Base-by-base conservation (phyloP, 2,113 vertebrate genomes). In the Myiozetetes cayanensis region DNA sequence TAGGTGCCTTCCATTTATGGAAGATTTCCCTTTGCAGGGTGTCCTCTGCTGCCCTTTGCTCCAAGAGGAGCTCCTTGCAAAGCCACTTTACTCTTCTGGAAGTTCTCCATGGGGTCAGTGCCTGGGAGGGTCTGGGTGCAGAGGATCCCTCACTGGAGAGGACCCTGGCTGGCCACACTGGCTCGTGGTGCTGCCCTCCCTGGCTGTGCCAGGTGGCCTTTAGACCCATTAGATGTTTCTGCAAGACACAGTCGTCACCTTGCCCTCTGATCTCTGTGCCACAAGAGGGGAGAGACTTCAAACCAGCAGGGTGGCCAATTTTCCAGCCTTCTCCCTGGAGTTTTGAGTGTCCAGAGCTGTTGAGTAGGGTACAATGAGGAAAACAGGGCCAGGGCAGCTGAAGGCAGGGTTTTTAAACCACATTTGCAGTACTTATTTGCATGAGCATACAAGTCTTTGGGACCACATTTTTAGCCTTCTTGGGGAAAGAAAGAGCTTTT, bases 91-190 rank as follows among this genome's bases (percentile, higher is more conserved):
- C 39, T 28, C 18, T 41, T 25, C 28, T 65, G 87, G 43, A 37
- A 46, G 47, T 37, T 92, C 30, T 52, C 30, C 0, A 0, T 11
- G 41, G 58, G 35, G 35, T 59, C 31, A 3, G 62, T 59, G 81
- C 76, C 83, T 39, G 75, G 53, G 17, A 61, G 41, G 43, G 15
- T 70, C 16, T 2, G 9, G 33, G 1, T 50, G 39, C 65, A 65
- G 44, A 17, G 46, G 41, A 46, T 4, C 19, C 21, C 28, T 85
- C 2, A 3, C 23, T 56, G 1, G 0, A 22, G 41, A 50, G 74
- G 46, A 58, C 55, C 33, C 24, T 5, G 8, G 39, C 35, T 5
- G 5, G 23, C 44, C 11, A 3, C 70, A 1, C 28, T 33, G 35
- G 6, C 39, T 1, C 3, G 3, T 35, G 63, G 44, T 10, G 13